Evolutionary conservation across 2,113 vertebrate genomes (phyloP).

Genomic region (Paraplagusia blochii): DNA sequence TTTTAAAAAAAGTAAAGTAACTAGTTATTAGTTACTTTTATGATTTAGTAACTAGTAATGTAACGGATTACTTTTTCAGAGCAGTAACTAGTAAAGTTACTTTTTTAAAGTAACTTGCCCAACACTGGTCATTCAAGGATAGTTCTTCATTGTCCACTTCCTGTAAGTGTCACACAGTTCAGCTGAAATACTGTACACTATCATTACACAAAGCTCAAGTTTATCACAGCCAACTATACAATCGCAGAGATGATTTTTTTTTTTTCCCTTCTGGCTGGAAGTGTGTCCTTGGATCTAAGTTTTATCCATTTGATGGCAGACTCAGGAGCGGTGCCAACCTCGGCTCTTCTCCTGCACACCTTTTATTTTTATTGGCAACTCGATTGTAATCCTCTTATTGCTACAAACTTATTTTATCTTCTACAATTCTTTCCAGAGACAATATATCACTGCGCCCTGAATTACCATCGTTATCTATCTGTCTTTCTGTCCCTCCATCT

Average conservation of each 20-base stretch:
- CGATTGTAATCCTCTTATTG: not conserved
- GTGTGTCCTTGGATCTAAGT: slow-evolving; percentile 30
- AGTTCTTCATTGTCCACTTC: too few relatives aligned
- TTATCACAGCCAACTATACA: slow-evolving; percentile 19
- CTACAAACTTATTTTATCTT: not conserved
- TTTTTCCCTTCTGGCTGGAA: slow-evolving; percentile 17
- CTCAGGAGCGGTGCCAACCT: slow-evolving; percentile 1
- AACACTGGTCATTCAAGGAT: too few relatives aligned
- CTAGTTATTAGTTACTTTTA: too few relatives aligned
- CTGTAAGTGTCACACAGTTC: too few relatives aligned
- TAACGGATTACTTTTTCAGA: too few relatives aligned
- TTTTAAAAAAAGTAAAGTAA: too few relatives aligned
- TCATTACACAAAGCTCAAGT: slow-evolving; percentile 15
- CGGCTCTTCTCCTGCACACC: not conserved
- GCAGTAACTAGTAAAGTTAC: too few relatives aligned
- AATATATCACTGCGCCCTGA: slow-evolving; percentile 28
- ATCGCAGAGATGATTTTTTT: slow-evolving; percentile 17
- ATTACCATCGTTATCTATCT: slow-evolving; percentile 44
- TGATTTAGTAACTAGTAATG: too few relatives aligned
- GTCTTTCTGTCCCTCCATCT: slow-evolving; percentile 12
- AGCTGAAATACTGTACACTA: too few relatives aligned
- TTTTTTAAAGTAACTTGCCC: too few relatives aligned
- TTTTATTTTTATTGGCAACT: not conserved
- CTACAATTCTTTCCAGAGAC: slow-evolving; percentile 24
- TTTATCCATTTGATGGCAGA: slow-evolving; percentile 36